A percentile compares a stretch with the other conserved stretches of the same genome.
phyloP scores from a whole-genome alignment of 1,140 invertebrate genomes.

The Zaprionus davidi region DNA sequence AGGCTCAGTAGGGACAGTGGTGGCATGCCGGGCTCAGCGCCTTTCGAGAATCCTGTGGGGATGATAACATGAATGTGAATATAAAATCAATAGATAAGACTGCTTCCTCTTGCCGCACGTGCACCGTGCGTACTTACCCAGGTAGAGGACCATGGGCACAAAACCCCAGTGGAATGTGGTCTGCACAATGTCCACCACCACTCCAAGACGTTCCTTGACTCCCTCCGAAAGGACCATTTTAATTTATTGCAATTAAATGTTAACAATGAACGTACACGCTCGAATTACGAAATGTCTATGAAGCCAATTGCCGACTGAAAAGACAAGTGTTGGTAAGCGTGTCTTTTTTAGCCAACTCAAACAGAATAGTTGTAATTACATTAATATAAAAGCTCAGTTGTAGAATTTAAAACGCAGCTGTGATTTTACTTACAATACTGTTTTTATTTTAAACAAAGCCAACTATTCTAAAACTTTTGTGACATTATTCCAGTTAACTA shows the following conservation, averaged over 20 bases:
- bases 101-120: slow-evolving; percentile 50
- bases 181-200: slow-evolving; percentile 86
- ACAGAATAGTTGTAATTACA: slow-evolving; percentile 8
- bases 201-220: slow-evolving; percentile 86
- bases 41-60: slow-evolving; percentile 86
- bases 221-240: slow-evolving; percentile 71
- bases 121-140: slow-evolving; percentile 85
- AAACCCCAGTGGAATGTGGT: slow-evolving; percentile 89
- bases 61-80: slow-evolving; percentile 24
- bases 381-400: background rate
- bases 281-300: slow-evolving; percentile 42
- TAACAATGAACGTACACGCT: slow-evolving; percentile 18
- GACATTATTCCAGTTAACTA: background rate
- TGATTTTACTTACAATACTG: background rate
- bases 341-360: background rate
- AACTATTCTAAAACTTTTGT: background rate
- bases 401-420: background rate
- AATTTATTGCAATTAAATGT: slow-evolving; percentile 25
- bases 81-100: slow-evolving; percentile 16
- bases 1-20: slow-evolving; percentile 86
- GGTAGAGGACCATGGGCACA: slow-evolving; percentile 88
- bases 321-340: slow-evolving; percentile 41
- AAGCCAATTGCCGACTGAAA: slow-evolving; percentile 26
- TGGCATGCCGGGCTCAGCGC: slow-evolving; percentile 88
- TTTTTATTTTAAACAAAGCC: slow-evolving; percentile 7